phyloP scores from a whole-genome alignment of 2,888 invertebrate species.

The Mallateleia sp. region DNA sequence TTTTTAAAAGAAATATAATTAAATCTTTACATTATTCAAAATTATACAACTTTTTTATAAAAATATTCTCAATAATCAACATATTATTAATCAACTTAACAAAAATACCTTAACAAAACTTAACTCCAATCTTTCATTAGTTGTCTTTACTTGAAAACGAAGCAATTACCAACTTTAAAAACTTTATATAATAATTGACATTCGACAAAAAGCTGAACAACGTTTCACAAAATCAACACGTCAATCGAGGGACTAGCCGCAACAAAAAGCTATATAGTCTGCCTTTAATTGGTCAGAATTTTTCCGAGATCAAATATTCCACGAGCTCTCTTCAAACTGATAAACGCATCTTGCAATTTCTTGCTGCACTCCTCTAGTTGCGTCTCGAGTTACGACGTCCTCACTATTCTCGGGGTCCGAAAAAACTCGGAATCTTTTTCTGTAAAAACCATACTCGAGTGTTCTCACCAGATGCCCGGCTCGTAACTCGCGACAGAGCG shows the following conservation, averaged over 20 bases:
- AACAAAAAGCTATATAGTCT: neutral
- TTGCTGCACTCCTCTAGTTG: slow-evolving; percentile 46
- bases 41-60: no score
- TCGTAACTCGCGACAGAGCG: slow-evolving; percentile 68
- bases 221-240: neutral
- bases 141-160: no score
- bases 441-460: slow-evolving; percentile 78
- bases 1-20: no score
- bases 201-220: neutral
- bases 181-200: no score
- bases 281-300: neutral
- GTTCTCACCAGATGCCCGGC: slow-evolving; percentile 76
- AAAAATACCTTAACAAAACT: no score
- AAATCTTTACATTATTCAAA: no score
- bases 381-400: slow-evolving; percentile 65
- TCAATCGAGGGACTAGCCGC: neutral
- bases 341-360: slow-evolving; percentile 64
- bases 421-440: slow-evolving; percentile 68
- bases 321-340: slow-evolving; percentile 56
- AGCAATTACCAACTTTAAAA: no score
- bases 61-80: no score
- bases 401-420: slow-evolving; percentile 16
- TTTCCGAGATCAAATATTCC: slow-evolving; percentile 29
- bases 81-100: no score
- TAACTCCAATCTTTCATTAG: no score